A percentile compares a stretch with the other conserved stretches of the same genome.
phyloP scores from a whole-genome alignment of 1,140 invertebrate species.

The Lordiphosa mommai region DNA sequence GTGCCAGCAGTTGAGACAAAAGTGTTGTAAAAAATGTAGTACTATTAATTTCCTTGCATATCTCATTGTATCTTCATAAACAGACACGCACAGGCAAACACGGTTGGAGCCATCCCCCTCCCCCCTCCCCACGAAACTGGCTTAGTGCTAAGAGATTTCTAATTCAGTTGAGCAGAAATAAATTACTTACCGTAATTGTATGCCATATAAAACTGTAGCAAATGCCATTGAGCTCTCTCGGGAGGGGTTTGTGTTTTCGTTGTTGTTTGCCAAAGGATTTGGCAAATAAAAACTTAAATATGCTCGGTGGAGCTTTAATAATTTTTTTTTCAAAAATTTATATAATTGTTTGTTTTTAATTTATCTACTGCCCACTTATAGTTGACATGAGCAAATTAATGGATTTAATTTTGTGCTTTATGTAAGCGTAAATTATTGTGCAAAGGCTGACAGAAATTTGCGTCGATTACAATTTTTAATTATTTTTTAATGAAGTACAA shows the following conservation, averaged over 20 bases:
- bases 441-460: conserved; percentile 67
- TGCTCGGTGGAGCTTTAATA: conserved; percentile 27
- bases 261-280: conserved; percentile 35
- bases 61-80: conserved; percentile 77
- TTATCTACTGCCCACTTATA: conserved; percentile 69
- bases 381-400: conserved; percentile 72
- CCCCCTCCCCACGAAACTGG: conserved; percentile 43
- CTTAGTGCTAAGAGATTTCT: conserved; percentile 77
- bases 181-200: conserved; percentile 78
- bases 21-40: conserved; percentile 76
- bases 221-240: conserved; percentile 37
- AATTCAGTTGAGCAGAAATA: conserved; percentile 77
- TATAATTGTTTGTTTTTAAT: conserved; percentile 67
- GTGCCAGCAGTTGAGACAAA: conserved; percentile 68
- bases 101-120: not conserved
- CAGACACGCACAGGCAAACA: conserved; percentile 40
- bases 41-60: conserved; percentile 76
- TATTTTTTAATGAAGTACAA: conserved; percentile 74
- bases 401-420: conserved; percentile 72
- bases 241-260: conserved; percentile 2
- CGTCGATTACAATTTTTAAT: conserved; percentile 73
- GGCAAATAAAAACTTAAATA: conserved; percentile 16
- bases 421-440: conserved; percentile 70
- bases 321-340: conserved; percentile 42
- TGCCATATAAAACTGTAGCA: conserved; percentile 73